Evolutionary conservation across 1,140 invertebrate species (phyloP).

Genomic region (Nasonia longicornis): DNA sequence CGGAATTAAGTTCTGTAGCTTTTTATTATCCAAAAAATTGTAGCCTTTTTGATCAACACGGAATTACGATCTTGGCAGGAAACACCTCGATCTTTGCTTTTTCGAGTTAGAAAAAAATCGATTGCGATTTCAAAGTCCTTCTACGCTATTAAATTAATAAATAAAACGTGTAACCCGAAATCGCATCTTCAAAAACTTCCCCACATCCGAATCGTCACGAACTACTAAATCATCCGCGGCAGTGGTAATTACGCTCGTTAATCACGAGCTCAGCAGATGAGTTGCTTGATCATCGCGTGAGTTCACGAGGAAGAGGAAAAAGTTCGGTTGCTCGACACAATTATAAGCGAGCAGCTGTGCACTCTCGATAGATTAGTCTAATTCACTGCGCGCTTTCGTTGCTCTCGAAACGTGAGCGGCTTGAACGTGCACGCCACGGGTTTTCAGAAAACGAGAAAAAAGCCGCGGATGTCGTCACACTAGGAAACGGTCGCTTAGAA

Average conservation of each 20-base stretch:
- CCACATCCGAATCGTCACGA: too few species aligned
- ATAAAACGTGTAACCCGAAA: background rate
- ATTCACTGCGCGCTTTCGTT: slow-evolving; percentile 19
- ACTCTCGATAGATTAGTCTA: background rate
- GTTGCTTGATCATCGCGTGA: background rate
- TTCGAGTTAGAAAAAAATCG: too few species aligned
- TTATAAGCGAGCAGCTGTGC: slow-evolving; percentile 2
- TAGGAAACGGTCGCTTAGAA: slow-evolving; percentile 51
- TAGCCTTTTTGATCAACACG: too few species aligned
- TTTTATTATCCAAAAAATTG: too few species aligned
- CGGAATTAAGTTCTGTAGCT: too few species aligned
- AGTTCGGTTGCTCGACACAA: slow-evolving; percentile 34
- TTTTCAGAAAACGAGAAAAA: background rate
- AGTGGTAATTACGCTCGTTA: background rate
- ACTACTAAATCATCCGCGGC: background rate
- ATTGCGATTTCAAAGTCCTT: too few species aligned
- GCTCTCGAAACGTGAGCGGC: background rate
- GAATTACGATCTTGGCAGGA: too few species aligned
- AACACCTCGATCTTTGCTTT: too few species aligned
- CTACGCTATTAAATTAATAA: background rate
- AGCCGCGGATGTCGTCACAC: slow-evolving; percentile 52
- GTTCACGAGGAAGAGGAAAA: background rate
- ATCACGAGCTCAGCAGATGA: background rate
- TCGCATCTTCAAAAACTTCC: too few species aligned
- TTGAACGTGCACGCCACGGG: background rate